Base-by-base conservation (phyloP, 2,797 vertebrate genomes). In the Catamblyrhynchus diadema region DNA sequence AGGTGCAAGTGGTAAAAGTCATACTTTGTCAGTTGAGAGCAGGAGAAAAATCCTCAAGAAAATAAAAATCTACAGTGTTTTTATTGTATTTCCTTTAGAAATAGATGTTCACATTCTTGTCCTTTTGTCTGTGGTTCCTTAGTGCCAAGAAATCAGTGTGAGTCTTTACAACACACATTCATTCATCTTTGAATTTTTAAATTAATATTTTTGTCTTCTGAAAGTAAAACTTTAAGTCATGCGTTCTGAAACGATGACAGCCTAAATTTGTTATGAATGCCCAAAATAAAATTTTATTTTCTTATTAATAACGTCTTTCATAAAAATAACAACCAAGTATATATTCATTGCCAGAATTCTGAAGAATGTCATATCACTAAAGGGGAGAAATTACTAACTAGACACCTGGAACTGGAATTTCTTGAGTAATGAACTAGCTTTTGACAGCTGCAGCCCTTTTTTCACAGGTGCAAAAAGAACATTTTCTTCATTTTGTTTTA, bases 381-480 rank as follows among this genome's bases (percentile, higher is more conserved):
- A 73, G 4, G 12, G 64, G 41, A 66, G 56, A 94, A 93, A 95
- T 90, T 88, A 67, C 53, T 64, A 74, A 39, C 60, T 80, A 85
- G 64, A 82, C 92, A 96, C 93, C 95, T 94, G 88, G 86, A 90
- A 82, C 8, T 82, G 53, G 41, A 92, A 74, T 81, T 90, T 92
- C 66, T 85, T 86, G 73, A 95, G 71, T 67, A 90, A 95, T 67
- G 64, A 81, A 80, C n/a, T n/a, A 17, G 73, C 32, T 88, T 94
- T 39, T 75, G 88, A 93, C 92, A 96, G 88, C 90, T 93, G 95
- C 64, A 80, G 51, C 25, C 23, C 12, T 73, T 41, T 93, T 88
- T 88, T 33, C 75, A 78, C 88, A 97, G 92, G 83, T 95, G 92
- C 81, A 95, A 85, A 94, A 80, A 47, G 72, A 86, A 77, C 70